These are phyloP conservation scores for Acanthurus lineatus DNA, from an alignment of 2,797 vertebrate species.

Conservation along the genomic window DNA sequence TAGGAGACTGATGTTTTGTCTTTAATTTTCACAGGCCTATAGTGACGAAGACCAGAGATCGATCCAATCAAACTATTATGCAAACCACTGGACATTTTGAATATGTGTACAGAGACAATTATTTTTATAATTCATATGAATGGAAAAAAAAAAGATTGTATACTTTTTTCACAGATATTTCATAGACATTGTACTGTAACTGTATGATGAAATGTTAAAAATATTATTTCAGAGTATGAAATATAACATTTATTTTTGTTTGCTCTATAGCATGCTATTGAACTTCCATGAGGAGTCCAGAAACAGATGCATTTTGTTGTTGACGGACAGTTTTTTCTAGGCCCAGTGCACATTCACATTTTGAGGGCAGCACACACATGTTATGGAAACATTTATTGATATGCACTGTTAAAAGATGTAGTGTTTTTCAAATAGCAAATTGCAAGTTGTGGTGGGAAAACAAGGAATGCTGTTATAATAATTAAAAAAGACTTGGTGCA, in stretches of 20 bases:
- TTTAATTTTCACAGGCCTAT: constrained; percentile 85
- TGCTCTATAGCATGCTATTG: constrained; percentile 83
- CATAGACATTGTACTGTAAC: constrained; percentile 81
- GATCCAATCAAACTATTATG: constrained; percentile 87
- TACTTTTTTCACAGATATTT: constrained; percentile 89
- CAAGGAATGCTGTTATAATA: constrained; percentile 74
- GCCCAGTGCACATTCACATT: constrained; percentile 62
- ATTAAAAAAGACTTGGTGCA: constrained; percentile 76
- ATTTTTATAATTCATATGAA: constrained; percentile 86
- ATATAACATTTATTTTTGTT: constrained; percentile 78
- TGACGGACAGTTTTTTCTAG: constrained; percentile 63
- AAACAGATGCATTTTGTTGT: constrained; percentile 75
- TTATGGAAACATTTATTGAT: constrained; percentile 61
- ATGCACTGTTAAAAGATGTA: constrained; percentile 68
- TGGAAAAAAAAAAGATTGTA: constrained; percentile 78
- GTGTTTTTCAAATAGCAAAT: constrained; percentile 54
- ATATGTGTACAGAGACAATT: constrained; percentile 82
- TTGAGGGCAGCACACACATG: constrained; percentile 62
- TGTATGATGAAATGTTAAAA: constrained; percentile 74
- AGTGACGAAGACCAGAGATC: constrained; percentile 76
- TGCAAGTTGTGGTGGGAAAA: constrained; percentile 44
- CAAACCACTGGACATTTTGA: constrained; percentile 88
- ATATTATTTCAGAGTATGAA: constrained; percentile 76
- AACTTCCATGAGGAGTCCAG: constrained; percentile 63
- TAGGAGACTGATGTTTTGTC: constrained; percentile 81